phyloP scores from a whole-genome alignment of 2,797 vertebrate species.

The Synanceia verrucosa region DNA sequence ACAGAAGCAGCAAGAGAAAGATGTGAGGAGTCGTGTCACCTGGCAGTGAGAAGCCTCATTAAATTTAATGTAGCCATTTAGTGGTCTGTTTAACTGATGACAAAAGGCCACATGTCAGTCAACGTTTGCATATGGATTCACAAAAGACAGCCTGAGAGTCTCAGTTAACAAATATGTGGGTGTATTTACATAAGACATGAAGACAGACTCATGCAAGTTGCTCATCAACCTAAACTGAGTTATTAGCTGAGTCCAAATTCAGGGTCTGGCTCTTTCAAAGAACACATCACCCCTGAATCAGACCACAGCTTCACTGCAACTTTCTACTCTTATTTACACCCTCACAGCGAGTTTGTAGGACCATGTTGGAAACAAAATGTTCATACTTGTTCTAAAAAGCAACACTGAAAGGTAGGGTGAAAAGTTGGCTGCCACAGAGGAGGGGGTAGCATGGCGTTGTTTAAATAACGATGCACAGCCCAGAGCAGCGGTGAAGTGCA shows the following conservation, averaged over 20 bases:
- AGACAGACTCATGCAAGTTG: neutral
- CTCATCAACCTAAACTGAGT: neutral
- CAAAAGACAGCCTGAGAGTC: constrained; percentile 26
- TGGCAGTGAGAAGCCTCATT: constrained; percentile 55
- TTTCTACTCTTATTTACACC: neutral
- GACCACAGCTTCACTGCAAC: neutral
- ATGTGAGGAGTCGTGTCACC: constrained; percentile 28
- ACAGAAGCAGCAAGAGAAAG: neutral
- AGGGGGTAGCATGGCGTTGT: neutral
- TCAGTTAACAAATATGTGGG: neutral
- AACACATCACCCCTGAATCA: neutral
- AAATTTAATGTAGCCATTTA: constrained; percentile 68
- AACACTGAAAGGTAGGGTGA: neutral
- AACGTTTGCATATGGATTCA: constrained; percentile 48
- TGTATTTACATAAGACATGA: neutral
- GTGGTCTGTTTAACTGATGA: constrained; percentile 54
- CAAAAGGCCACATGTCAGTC: constrained; percentile 62
- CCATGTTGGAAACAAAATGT: neutral
- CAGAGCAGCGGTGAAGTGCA: too few species aligned
- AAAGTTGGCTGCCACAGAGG: neutral
- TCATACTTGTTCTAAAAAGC: neutral
- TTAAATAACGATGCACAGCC: neutral
- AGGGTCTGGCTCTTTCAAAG: neutral
- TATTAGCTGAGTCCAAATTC: neutral
- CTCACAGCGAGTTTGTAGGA: neutral